Evolutionary conservation across 2,888 invertebrate genomes (phyloP), one percentile per base, ranked within the genome.

Genomic region (Mythimna lalbum): DNA sequence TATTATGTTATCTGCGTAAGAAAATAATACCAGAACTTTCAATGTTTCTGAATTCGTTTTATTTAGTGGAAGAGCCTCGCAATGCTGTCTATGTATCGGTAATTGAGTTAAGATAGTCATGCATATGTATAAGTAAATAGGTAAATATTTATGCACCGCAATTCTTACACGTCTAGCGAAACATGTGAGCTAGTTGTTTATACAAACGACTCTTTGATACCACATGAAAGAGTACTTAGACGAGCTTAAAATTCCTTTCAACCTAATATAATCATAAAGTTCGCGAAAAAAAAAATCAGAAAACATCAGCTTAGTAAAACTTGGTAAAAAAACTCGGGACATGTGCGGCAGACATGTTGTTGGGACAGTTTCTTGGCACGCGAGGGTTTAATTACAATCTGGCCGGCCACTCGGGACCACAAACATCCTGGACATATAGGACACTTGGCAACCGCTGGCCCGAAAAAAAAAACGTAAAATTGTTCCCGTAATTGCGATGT

Each of bases 331-430:
- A 77, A 57, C 62, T 57, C 55, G 62, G 69, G 85, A 82, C 81
- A 84, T 78, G 80, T 81, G 81, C 84, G 59, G 73, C 67, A 71
- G 79, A 78, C 84, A 83, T 79, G 84, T 84, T 84, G 82, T 73
- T 76, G 59, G 71, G 81, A 83, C 86, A 82, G 84, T 87, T 86
- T 86, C 85, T 87, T 87, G 87, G 86, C 86, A 79, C 79, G 76
- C 76, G 76, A 79, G 61, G 84, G 82, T 87, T 87, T 87, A 87
- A 87, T 87, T 86, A 87, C 85, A 81, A 73, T 71, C 79, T 75
- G 79, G 79, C 74, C 69, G 81, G 68, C 84, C 84, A 84, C 83
- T 84, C 76, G 72, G 82, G 84, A 81, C 84, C 84, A 85, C 86
- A 85, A 86, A 85, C 86, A 84, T 76, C 79, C 79, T 78, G 82